phyloP scores from a whole-genome alignment of 1,140 invertebrate species.

The Neocloeon triangulifer region DNA sequence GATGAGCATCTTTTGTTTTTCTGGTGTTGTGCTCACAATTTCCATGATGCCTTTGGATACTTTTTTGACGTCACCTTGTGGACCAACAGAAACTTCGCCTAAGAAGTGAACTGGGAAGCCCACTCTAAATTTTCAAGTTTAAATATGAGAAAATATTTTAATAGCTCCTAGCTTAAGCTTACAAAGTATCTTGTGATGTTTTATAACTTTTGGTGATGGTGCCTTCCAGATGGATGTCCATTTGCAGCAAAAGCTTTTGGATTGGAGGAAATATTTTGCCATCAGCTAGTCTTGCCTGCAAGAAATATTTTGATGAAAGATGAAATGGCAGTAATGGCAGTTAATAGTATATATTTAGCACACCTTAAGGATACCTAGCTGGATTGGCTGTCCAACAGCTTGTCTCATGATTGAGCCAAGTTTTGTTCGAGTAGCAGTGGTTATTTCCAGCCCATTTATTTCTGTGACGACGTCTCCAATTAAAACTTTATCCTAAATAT shows the following conservation, averaged over 20 bases:
- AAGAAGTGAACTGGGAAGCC: slow-evolving; percentile 22
- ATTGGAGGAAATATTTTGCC: slow-evolving; percentile 17
- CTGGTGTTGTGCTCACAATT: no score
- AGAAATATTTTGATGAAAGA: slow-evolving; percentile 2
- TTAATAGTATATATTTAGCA: slow-evolving; percentile 4
- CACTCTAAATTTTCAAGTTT: no score
- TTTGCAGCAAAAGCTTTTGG: slow-evolving; percentile 14
- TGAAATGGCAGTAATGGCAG: no score
- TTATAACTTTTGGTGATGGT: no score
- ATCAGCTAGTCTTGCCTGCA: slow-evolving; percentile 11
- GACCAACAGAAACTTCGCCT: slow-evolving; percentile 20
- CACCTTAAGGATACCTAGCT: slow-evolving; percentile 30
- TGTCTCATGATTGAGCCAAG: slow-evolving; percentile 25
- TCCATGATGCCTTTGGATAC: slow-evolving; percentile 26
- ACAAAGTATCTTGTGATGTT: no score
- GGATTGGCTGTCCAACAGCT: slow-evolving; percentile 22
- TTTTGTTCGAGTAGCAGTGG: slow-evolving; percentile 19
- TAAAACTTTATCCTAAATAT: slow-evolving; percentile 26
- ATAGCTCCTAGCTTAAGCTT: no score
- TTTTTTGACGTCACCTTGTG: slow-evolving; percentile 24
- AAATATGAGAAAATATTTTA: no score
- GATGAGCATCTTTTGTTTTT: slow-evolving; percentile 19
- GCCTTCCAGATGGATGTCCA: slow-evolving; percentile 12
- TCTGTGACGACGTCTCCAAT: slow-evolving; percentile 38
- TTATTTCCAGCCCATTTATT: slow-evolving; percentile 28